Evolutionary conservation across 2,113 vertebrate species (phyloP).

Genomic region (Otus sunia): DNA sequence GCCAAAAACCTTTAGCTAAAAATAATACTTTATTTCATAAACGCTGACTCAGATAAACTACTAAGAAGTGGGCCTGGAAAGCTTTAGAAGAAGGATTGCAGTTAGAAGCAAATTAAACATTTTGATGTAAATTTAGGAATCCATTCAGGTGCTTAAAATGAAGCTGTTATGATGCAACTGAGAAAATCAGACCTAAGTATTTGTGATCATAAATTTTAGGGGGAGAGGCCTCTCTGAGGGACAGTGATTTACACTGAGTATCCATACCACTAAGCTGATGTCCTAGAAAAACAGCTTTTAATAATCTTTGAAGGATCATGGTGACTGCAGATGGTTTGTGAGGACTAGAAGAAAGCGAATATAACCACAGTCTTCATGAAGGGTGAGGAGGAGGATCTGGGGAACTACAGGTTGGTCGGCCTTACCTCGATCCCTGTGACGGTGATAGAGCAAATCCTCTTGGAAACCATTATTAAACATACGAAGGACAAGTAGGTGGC

Average conservation of each 20-base stretch:
- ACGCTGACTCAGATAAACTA: neutral
- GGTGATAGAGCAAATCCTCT: neutral
- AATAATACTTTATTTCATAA: neutral
- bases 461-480: neutral
- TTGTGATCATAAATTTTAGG: neutral
- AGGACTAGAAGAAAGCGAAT: neutral
- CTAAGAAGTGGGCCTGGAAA: neutral
- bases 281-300: neutral
- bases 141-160: neutral
- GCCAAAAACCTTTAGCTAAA: neutral
- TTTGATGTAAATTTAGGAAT: neutral
- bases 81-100: neutral
- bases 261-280: neutral
- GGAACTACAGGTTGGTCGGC: neutral
- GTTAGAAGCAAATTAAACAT: neutral
- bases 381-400: neutral
- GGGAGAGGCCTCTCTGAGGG: neutral
- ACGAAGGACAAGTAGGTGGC: neutral
- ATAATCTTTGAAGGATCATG: neutral
- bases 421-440: neutral
- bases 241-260: neutral
- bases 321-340: neutral
- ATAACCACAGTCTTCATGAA: neutral
- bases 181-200: neutral
- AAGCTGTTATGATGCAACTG: neutral